Conservation (phyloP, 2,888 invertebrate genomes). For the Hirudinaria manillensis region DNA sequence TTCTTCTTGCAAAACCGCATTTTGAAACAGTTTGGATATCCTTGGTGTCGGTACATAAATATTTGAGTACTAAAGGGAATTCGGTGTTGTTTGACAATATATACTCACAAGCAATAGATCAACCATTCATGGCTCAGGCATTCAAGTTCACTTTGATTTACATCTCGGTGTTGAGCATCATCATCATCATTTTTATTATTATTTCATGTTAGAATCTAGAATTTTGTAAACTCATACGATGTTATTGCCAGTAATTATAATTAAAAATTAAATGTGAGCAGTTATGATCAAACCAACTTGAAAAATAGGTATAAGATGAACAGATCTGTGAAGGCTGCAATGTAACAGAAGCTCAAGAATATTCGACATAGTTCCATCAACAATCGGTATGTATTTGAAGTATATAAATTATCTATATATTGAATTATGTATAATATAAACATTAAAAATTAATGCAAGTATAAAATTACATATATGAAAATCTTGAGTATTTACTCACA, state of each 20-base stretch:
- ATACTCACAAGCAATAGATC: no score
- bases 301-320: constrained; percentile 10
- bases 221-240: no score
- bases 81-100: neutral
- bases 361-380: no score
- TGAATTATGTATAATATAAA: neutral
- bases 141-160: no score
- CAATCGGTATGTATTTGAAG: no score
- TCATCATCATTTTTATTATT: no score
- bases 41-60: constrained; percentile 17
- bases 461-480: neutral
- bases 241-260: no score
- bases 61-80: constrained; percentile 23
- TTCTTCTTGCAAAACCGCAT: constrained; percentile 3
- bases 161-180: no score
- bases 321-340: neutral
- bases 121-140: no score
- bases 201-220: no score
- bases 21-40: neutral
- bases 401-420: neutral
- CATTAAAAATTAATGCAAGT: neutral
- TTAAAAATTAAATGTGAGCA: neutral
- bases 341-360: neutral
- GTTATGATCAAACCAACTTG: neutral
- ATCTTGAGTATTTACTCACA: neutral